A percentile compares a stretch with the other conserved stretches of the same genome.
Evolutionary conservation across 1,140 invertebrate genomes (phyloP).

Genomic region (Calliopsis andreniformis): DNA sequence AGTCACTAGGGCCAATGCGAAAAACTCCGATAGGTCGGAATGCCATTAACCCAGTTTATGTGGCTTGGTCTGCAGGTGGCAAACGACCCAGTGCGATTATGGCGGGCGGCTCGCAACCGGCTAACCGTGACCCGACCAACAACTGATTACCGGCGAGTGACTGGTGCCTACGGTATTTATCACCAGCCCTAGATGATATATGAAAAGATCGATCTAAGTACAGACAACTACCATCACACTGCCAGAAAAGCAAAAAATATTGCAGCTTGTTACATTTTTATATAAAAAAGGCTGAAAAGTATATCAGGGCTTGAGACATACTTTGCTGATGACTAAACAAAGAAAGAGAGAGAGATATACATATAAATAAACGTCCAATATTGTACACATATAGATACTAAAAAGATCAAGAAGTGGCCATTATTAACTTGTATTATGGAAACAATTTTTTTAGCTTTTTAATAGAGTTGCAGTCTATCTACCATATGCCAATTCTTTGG

Average conservation of each 20-base stretch:
- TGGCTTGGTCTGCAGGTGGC: slow-evolving; percentile 82
- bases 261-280: slow-evolving; percentile 64
- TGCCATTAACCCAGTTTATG: slow-evolving; percentile 82
- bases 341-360: slow-evolving; percentile 59
- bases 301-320: slow-evolving; percentile 67
- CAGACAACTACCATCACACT: slow-evolving; percentile 73
- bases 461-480: slow-evolving; percentile 79
- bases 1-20: slow-evolving; percentile 80
- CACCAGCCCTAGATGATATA: slow-evolving; percentile 81
- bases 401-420: slow-evolving; percentile 53
- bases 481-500: slow-evolving; percentile 78
- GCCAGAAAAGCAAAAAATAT: slow-evolving; percentile 63
- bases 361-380: slow-evolving; percentile 60
- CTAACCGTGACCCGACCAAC: slow-evolving; percentile 78
- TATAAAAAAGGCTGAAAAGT: slow-evolving; percentile 59
- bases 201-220: slow-evolving; percentile 70
- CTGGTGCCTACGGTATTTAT: slow-evolving; percentile 83
- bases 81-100: slow-evolving; percentile 80
- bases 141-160: slow-evolving; percentile 80
- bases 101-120: slow-evolving; percentile 77
- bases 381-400: slow-evolving; percentile 57
- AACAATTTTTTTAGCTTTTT: slow-evolving; percentile 72
- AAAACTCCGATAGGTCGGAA: slow-evolving; percentile 76
- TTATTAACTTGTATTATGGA: slow-evolving; percentile 64
- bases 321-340: slow-evolving; percentile 65